Evolutionary conservation across 1,140 invertebrate genomes (phyloP).

Genomic region (Eueides isabella): DNA sequence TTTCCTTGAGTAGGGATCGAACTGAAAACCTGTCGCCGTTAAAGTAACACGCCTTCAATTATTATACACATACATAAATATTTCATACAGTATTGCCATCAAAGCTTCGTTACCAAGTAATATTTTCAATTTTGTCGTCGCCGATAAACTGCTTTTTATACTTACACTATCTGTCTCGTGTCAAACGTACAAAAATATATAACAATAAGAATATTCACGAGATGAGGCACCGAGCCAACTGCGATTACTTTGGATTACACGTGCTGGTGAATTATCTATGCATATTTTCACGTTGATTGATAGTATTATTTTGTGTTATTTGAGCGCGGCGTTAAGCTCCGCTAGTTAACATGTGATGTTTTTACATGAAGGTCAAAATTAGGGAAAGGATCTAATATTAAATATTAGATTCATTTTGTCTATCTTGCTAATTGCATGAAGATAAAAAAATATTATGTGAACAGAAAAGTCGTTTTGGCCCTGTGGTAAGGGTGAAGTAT

Average conservation of each 20-base stretch:
- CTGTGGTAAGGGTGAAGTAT: too few species aligned
- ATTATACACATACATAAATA: neutral
- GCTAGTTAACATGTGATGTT: too few species aligned
- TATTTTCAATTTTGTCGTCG: constrained; percentile 18
- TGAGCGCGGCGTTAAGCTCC: too few species aligned
- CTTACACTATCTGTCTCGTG: constrained; percentile 21
- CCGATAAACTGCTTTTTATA: constrained; percentile 25
- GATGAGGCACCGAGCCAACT: constrained; percentile 30
- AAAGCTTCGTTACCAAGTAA: constrained; percentile 8
- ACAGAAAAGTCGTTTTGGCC: too few species aligned
- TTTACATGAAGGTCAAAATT: too few species aligned
- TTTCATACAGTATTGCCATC: constrained; percentile 7
- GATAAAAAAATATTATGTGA: too few species aligned
- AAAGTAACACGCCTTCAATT: too few species aligned
- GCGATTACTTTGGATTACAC: constrained; percentile 29
- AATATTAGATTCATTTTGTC: too few species aligned
- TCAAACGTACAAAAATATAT: constrained; percentile 35
- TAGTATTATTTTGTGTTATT: constrained; percentile 3
- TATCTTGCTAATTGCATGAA: too few species aligned
- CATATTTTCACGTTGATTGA: constrained; percentile 21
- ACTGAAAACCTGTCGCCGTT: too few species aligned
- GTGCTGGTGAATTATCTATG: constrained; percentile 32
- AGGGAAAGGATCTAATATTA: too few species aligned
- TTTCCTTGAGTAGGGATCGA: too few species aligned
- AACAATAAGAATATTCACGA: constrained; percentile 32